A percentile compares a stretch with the other conserved stretches of the same genome.
phyloP scores from a whole-genome alignment of 2,797 vertebrate species.

The Xyrichtys novacula region DNA sequence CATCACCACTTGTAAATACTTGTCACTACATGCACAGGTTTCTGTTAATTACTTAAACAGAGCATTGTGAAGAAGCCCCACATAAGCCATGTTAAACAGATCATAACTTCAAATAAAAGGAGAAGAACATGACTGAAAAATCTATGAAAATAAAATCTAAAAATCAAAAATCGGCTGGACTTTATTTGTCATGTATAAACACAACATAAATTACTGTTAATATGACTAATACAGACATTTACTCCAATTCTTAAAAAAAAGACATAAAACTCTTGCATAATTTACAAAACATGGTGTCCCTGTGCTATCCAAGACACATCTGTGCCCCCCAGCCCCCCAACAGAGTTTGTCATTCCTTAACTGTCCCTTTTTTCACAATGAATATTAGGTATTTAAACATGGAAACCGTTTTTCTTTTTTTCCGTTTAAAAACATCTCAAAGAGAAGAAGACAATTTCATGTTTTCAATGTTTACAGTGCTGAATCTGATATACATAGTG shows the following conservation, averaged over 20 bases:
- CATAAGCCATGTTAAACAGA: constrained; percentile 45
- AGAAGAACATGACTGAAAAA: constrained; percentile 48
- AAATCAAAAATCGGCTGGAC: constrained; percentile 80
- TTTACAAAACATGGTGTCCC: constrained; percentile 98
- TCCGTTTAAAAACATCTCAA: constrained; percentile 78
- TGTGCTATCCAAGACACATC: constrained; percentile 90
- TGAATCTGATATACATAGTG: constrained; percentile 89
- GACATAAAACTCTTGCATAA: constrained; percentile 94
- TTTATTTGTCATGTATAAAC: constrained; percentile 99
- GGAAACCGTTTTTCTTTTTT: constrained; percentile 52
- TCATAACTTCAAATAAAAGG: constrained; percentile 41
- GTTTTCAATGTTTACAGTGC: constrained; percentile 85
- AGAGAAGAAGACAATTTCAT: constrained; percentile 86
- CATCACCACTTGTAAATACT: constrained; percentile 76
- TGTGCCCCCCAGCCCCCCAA: constrained; percentile 74
- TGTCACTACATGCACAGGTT: constrained; percentile 74
- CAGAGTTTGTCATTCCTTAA: constrained; percentile 63
- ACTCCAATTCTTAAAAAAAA: constrained; percentile 93
- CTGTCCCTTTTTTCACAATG: constrained; percentile 61
- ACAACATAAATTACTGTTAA: constrained; percentile 99
- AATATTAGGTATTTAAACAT: constrained; percentile 75
- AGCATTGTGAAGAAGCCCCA: constrained; percentile 62
- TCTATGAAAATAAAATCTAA: constrained; percentile 41
- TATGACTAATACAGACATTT: constrained; percentile 99
- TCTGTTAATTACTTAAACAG: constrained; percentile 69